Base-by-base conservation (phyloP, 2,113 vertebrate species). In the Callipepla squamata region DNA sequence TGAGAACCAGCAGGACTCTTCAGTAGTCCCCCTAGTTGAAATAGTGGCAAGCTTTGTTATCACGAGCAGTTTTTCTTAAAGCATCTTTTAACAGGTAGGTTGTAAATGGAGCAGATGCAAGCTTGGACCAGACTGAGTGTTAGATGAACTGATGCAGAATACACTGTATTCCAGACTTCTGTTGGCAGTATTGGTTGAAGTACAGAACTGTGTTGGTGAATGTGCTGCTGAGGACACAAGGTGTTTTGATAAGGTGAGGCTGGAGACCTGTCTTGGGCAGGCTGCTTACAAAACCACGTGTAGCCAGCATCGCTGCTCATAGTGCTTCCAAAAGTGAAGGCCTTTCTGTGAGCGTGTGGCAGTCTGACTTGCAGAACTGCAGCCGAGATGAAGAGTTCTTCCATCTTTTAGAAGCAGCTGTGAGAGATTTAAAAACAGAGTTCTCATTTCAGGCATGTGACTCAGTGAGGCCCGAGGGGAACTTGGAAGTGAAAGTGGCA, bases 401-500 rank as follows among this genome's bases (percentile, higher is more conserved):
- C 32, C 74, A 47, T 51, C 13, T 61, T 65, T 80, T 74, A 42
- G 44, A 77, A 70, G 42, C 42, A 59, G 58, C 57, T 88, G 59
- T 70, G 61, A 59, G 47, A 45, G 42, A 57, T 50, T 10, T 11
- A 32, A 62, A 45, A 45, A 17, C 51, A 26, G 13, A 12, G 8
- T 91, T 94, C 82, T 91, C 26, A 12, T 86, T 92, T 94, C 45
- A 26, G 17, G 9, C 30, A 0, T 78, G 85, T 92, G 87, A 91
- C 51, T 92, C 22, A 17, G 2, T 90, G 76, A n/a, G 21, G 42
- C 51, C 10, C 1, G 65, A 74, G n/a, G 61, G 91, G 79, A 93
- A 92, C 30, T 48, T 83, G 85, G 65, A 92, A 91, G 75, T 79
- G 75, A 78, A 93, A 94, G 87, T 83, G 67, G 53, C 75, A 47